Evolutionary conservation across 2,888 invertebrate species (phyloP), one percentile per base, ranked within the genome.

Genomic region (Tetheella fluctuosa): DNA sequence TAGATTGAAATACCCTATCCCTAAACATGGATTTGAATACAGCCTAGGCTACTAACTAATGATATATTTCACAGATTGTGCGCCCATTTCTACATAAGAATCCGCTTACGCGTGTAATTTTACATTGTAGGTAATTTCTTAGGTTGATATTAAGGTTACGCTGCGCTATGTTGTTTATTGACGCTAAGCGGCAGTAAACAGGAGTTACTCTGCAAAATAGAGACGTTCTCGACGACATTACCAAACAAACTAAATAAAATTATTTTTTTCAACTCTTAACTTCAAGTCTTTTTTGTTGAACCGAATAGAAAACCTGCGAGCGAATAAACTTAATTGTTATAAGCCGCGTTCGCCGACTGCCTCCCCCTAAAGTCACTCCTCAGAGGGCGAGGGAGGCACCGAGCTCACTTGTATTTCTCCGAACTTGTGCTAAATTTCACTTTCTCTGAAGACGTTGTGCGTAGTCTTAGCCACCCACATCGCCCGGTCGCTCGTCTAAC

Each of bases 361-460:
- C 89, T 73, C 89, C 89, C 85, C 80, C 64, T 63, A 59, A 73
- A 74, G 80, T 69, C 76, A 74, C 75, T 79, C 74, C 73, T 75
- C 77, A 74, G 80, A 79, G 83, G 82, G 71, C 73, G 77, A 81
- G 84, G 80, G 85, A 73, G 70, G 73, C 75, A 73, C 69, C 74
- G 77, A 77, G 81, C 82, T 73, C 77, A 81, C 88, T 91, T 90
- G 91, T 91, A 90, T 91, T 92, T 88, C 91, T 88, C 89, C 90
- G 85, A 92, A 92, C 89, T 93, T 91, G 92, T 86, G 89, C 91
- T 90, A 91, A 93, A 92, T 93, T 93, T 93, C 93, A 92, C 93
- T 93, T 93, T 93, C 93, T 89, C 87, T 84, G 85, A 92, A 91
- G 93, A 92, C 89, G 89, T 71, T 87, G 86, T 91, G 90, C 91